A percentile compares a stretch with the other conserved stretches of the same genome.
Evolutionary conservation across 1,140 invertebrate species (phyloP).

Genomic region (Asobara japonica): DNA sequence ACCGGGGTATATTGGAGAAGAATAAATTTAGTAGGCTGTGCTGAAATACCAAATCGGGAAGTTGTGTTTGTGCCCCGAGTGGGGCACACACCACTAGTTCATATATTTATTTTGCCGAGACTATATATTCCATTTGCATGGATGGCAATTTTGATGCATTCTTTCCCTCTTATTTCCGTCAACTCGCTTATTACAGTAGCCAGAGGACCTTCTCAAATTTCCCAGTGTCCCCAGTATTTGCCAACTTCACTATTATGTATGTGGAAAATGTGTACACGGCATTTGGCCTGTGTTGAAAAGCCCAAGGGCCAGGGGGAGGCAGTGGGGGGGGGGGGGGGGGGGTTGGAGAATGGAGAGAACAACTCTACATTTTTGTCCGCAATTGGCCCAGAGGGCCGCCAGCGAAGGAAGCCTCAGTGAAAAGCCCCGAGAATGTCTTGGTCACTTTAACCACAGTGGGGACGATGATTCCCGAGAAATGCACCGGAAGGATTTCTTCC

Average conservation of each 20-base stretch:
- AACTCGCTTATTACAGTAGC: neutral
- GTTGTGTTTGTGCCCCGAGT: no score
- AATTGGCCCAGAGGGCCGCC: neutral
- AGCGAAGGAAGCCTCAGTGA: neutral
- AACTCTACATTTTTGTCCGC: neutral
- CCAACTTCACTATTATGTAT: neutral
- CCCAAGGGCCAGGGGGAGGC: neutral
- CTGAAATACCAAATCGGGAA: no score
- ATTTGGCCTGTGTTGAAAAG: neutral
- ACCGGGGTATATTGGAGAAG: no score
- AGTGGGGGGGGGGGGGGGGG: no score
- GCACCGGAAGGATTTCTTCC: constrained; percentile 22
- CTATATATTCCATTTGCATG: constrained; percentile 3
- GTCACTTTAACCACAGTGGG: constrained; percentile 13
- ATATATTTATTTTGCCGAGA: no score
- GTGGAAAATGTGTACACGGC: neutral
- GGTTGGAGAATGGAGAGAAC: neutral
- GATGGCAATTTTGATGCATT: neutral
- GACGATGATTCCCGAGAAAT: constrained; percentile 26
- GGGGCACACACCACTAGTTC: no score
- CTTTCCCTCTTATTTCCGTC: neutral
- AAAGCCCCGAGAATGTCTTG: constrained; percentile 23
- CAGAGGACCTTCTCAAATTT: constrained; percentile 2
- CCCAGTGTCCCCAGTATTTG: neutral
- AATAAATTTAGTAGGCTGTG: no score